These are phyloP conservation scores for Iphiclides podalirius DNA, from an alignment of 2,888 invertebrate genomes.

Conservation along the genomic window DNA sequence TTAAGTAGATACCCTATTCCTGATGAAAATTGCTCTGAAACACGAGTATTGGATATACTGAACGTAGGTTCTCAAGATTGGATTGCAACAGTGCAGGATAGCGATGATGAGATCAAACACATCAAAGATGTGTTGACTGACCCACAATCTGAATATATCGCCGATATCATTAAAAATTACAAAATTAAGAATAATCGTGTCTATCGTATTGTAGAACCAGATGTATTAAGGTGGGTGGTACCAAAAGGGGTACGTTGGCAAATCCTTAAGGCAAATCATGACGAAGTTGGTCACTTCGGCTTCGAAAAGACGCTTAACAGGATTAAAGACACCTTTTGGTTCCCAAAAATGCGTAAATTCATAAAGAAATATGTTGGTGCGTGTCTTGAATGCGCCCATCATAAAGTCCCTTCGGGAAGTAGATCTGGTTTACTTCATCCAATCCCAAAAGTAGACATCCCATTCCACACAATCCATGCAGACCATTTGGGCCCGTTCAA, in stretches of 20 bases:
- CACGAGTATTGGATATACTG: conserved; percentile 6
- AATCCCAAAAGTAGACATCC: conserved; percentile 25
- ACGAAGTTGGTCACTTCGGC: conserved; percentile 31
- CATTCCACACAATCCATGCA: conserved; percentile 34
- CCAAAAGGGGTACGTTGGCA: conserved; percentile 32
- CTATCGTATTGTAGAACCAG: conserved; percentile 20
- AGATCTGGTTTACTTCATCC: conserved; percentile 29
- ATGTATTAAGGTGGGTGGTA: conserved; percentile 29
- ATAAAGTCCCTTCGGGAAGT: conserved; percentile 29
- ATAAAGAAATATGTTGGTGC: conserved; percentile 29
- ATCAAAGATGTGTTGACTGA: conserved; percentile 19
- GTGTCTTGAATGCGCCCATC: conserved; percentile 30
- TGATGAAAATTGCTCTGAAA: background rate
- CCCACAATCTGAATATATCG: conserved; percentile 8
- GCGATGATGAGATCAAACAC: conserved; percentile 19
- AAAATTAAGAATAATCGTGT: conserved; percentile 26
- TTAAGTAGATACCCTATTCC: conserved; percentile 16
- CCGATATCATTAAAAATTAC: conserved; percentile 28
- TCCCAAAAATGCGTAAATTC: conserved; percentile 31
- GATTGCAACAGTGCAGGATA: conserved; percentile 8
- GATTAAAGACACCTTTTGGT: conserved; percentile 25
- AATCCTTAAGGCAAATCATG: conserved; percentile 29
- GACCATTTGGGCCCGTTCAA: conserved; percentile 33
- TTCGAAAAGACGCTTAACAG: conserved; percentile 24
- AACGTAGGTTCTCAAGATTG: conserved; percentile 6